phyloP scores from a whole-genome alignment of 2,113 vertebrate species.

The Colius striatus region DNA sequence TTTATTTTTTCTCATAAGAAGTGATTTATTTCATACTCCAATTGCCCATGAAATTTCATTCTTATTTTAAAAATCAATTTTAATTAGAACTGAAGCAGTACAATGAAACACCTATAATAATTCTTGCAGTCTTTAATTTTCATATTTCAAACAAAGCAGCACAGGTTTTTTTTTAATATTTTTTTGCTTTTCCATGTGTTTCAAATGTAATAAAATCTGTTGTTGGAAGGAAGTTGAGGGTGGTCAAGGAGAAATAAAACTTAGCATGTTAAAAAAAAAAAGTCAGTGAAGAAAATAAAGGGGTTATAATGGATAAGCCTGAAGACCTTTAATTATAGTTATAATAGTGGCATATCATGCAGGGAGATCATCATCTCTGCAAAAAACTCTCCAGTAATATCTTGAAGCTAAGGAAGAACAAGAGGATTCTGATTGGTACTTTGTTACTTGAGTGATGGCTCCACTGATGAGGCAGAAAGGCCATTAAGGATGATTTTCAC shows the following conservation, averaged over 20 bases:
- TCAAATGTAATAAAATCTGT: constrained; percentile 24
- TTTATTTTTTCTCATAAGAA: constrained; percentile 36
- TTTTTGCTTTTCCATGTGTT: neutral
- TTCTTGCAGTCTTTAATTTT: constrained; percentile 37
- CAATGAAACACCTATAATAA: constrained; percentile 5
- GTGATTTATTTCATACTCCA: constrained; percentile 50
- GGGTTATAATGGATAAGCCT: constrained; percentile 60
- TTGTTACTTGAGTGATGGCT: constrained; percentile 63
- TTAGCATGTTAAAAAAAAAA: constrained; percentile 14
- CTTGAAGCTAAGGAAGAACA: constrained; percentile 69
- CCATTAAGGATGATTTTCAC: constrained; percentile 68
- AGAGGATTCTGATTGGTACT: constrained; percentile 72
- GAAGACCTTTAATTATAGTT: constrained; percentile 59
- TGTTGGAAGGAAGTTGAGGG: neutral
- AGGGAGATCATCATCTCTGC: constrained; percentile 62
- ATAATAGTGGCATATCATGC: constrained; percentile 61
- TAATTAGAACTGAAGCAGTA: neutral
- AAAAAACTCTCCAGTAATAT: constrained; percentile 62
- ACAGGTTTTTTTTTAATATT: neutral
- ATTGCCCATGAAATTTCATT: constrained; percentile 55
- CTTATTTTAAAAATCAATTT: constrained; percentile 49
- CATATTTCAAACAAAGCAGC: constrained; percentile 1
- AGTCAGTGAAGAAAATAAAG: constrained; percentile 43
- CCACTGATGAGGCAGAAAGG: constrained; percentile 70
- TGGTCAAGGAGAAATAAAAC: neutral